phyloP scores from a whole-genome alignment of 2,113 vertebrate species.

The Uria lomvia region DNA sequence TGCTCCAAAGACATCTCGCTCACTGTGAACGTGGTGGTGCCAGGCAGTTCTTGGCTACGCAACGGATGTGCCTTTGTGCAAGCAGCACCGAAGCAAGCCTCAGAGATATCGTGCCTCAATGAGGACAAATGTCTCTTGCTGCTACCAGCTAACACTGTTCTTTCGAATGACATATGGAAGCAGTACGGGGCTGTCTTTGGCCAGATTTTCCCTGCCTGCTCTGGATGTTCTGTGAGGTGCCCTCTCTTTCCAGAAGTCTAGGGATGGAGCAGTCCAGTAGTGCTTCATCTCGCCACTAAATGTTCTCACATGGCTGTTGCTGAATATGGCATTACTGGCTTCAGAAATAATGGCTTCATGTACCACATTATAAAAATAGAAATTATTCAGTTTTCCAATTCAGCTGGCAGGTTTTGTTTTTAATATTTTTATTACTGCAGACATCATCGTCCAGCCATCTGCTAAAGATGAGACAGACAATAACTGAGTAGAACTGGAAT shows the following conservation, averaged over 20 bases:
- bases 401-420: conserved; percentile 50
- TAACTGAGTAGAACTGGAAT: conserved; percentile 43
- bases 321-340: conserved; percentile 16
- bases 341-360: conserved; percentile 20
- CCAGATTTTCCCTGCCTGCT: background rate
- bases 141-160: background rate
- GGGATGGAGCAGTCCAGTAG: background rate
- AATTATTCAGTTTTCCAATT: conserved; percentile 53
- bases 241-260: background rate
- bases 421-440: conserved; percentile 57
- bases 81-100: background rate
- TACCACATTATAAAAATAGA: conserved; percentile 53
- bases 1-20: background rate
- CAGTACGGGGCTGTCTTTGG: background rate
- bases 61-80: background rate
- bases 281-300: background rate
- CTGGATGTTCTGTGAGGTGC: background rate
- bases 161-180: background rate
- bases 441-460: conserved; percentile 57
- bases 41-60: background rate
- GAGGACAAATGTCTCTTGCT: background rate
- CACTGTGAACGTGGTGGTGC: accelerated
- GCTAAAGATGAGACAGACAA: conserved; percentile 63
- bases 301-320: background rate
- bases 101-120: background rate